A percentile compares a stretch with the other conserved stretches of the same genome.
Conservation (phyloP, 64 coral and sea anemone species). For the Porites lutea region DNA sequence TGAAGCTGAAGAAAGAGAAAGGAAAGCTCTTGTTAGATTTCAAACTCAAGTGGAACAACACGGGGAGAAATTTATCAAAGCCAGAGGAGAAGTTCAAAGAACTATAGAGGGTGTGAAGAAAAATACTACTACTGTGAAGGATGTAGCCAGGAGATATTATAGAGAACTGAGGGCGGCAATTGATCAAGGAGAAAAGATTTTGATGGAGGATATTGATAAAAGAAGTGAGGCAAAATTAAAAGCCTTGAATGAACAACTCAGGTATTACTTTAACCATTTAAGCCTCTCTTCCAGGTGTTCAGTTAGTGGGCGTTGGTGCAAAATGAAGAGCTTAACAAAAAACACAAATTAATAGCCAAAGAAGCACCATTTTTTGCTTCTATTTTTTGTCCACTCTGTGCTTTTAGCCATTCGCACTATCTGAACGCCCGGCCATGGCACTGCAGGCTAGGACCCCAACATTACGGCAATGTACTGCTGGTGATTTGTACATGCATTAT, state of each 20-base stretch:
- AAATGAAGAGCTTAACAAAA: no score
- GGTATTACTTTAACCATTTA: conserved; percentile 37
- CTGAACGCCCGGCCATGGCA: no score
- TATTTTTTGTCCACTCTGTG: no score
- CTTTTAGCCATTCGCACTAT: no score
- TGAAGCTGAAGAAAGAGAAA: conserved; percentile 89
- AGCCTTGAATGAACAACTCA: conserved; percentile 94
- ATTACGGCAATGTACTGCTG: no score
- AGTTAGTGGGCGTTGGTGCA: no score
- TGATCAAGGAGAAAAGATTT: conserved; percentile 88
- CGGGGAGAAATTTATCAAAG: conserved; percentile 89
- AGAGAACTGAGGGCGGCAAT: conserved; percentile 83
- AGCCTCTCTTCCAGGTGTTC: no score
- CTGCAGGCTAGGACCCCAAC: no score
- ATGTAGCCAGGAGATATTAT: conserved; percentile 84
- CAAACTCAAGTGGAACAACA: conserved; percentile 86
- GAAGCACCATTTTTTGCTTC: no score
- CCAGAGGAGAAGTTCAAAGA: conserved; percentile 88
- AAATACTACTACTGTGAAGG: conserved; percentile 77
- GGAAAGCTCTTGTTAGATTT: conserved; percentile 59
- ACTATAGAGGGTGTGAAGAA: conserved; percentile 91
- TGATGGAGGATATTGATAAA: conserved; percentile 89
- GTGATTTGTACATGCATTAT: no score
- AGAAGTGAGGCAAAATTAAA: conserved; percentile 80
- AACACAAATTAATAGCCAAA: no score